Evolutionary conservation across 1,140 invertebrate genomes (phyloP), one percentile per base, ranked within the genome.

Genomic region (Drosophila seguyi): DNA sequence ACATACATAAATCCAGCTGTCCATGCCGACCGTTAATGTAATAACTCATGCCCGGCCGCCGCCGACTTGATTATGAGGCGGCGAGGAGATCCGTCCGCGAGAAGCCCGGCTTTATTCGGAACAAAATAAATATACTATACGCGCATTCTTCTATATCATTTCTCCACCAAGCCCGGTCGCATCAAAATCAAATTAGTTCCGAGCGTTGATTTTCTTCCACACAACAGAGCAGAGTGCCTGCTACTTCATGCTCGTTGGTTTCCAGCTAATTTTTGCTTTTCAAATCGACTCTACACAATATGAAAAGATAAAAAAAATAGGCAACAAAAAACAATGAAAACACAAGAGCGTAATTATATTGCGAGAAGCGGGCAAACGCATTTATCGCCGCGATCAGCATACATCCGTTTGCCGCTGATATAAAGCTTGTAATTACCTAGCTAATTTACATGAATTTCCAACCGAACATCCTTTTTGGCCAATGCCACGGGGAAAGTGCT

Each of bases 101-200:
- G 62, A 61, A 81, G 53, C 75, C 62, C 62, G 71, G 73, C 72
- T 81, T 69, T 65, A 72, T 50, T 66, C 44, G 34, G 39, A 39
- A 55, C 14, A 55, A 45, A 29, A 56, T 56, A 38, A 18, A 27
- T 55, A 44, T 75, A 71, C 31, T 71, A 27, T 56, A 61, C 53
- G 56, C 25, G 14, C 56, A 47, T 73, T 74, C 62, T 81, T 79
- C 79, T 87, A 88, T 87, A 88, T 84, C 76, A 84, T 84, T 84
- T 80, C 68, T 72, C 66, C 69, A 7, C 52, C 57, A 10, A 50
- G 57, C 65, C 48, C 56, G 53, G 74, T 85, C 81, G 74, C 85
- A 88, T 88, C 85, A 88, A 88, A 90, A 88, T 90, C 85, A 90
- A 88, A 88, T 88, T 88, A 88, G 85, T 88, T 88, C 85, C 85